Conservation (phyloP, 2,113 vertebrate species). For the Odobenus rosmarus region DNA sequence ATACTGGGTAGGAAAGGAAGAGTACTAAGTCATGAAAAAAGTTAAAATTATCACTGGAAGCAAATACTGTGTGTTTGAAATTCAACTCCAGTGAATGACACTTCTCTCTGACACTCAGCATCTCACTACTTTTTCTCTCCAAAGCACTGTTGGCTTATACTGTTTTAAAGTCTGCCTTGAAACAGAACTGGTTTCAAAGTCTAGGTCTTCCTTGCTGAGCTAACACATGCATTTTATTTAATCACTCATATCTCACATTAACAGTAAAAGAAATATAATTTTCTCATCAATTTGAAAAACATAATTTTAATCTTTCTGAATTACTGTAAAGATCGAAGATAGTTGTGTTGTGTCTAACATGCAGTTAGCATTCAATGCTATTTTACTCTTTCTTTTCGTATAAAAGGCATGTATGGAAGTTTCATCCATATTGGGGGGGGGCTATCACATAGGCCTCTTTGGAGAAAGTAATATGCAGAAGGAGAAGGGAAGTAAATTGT, state of each 20-base stretch:
- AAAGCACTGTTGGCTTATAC: background rate
- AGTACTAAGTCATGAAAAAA: background rate
- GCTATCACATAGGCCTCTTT: background rate
- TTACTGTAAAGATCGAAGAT: background rate
- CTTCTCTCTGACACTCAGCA: background rate
- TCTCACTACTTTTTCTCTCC: background rate
- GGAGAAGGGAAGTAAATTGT: background rate
- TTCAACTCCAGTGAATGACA: background rate
- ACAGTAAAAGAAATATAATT: background rate
- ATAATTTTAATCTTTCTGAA: background rate
- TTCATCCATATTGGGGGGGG: background rate
- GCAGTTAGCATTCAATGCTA: background rate
- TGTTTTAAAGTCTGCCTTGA: background rate
- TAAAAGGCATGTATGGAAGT: background rate
- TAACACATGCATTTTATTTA: background rate
- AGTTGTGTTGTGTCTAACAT: background rate
- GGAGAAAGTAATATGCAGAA: background rate
- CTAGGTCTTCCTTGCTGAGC: background rate
- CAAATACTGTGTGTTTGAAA: background rate
- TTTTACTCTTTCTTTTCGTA: background rate
- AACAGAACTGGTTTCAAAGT: background rate
- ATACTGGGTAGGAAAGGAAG: background rate
- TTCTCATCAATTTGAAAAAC: background rate
- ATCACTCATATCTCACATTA: background rate
- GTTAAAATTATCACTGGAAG: background rate